A percentile compares a stretch with the other conserved stretches of the same genome.
These are phyloP conservation scores for Xylota segnis DNA, from an alignment of 2,888 invertebrate genomes.

Conservation along the genomic window DNA sequence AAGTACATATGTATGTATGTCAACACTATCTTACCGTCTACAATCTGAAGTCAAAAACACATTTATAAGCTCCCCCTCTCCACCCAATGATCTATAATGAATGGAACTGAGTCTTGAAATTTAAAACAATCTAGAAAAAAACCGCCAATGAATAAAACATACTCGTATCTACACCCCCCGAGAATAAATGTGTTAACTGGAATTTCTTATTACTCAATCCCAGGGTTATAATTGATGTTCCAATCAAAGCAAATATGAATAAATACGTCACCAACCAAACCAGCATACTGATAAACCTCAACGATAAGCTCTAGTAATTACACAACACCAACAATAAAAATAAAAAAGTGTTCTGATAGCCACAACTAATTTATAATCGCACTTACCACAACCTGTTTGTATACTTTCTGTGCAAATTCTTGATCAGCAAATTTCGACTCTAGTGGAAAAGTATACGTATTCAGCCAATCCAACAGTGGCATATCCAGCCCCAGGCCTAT, in stretches of 20 bases:
- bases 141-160: no score
- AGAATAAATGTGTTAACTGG: no score
- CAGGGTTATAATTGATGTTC: no score
- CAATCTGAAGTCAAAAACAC: no score
- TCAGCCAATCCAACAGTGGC: slow-evolving; percentile 93
- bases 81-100: no score
- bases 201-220: no score
- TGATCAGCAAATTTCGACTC: slow-evolving; percentile 90
- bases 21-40: no score
- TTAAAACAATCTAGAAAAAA: no score
- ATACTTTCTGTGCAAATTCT: slow-evolving; percentile 89
- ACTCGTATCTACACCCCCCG: no score
- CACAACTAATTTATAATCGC: not conserved
- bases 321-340: not conserved
- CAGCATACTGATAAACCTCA: not conserved
- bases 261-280: not conserved
- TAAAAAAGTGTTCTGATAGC: not conserved
- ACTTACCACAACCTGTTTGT: slow-evolving; percentile 92
- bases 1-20: no score
- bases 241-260: not conserved
- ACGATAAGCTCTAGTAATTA: not conserved
- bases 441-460: slow-evolving; percentile 93
- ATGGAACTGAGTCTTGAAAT: no score
- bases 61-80: no score
- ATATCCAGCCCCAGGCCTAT: slow-evolving; percentile 92